phyloP scores from a whole-genome alignment of 2,797 vertebrate genomes.

The Lycodopsis pacificus region DNA sequence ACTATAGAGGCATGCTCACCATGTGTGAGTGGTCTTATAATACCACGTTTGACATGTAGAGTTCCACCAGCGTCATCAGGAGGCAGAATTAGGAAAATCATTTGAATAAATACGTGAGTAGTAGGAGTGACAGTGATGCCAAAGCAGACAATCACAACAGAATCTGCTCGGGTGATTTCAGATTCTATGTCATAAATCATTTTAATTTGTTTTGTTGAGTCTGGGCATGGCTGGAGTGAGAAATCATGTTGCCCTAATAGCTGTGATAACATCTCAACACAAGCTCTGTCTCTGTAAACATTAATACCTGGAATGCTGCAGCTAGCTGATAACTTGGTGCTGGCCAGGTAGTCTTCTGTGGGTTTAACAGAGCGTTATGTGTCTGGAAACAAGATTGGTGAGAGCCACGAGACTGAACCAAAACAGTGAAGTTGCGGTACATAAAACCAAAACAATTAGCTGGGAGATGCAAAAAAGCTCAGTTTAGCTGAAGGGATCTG shows the following conservation, averaged over 20 bases:
- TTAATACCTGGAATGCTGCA: neutral
- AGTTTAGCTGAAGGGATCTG: no score
- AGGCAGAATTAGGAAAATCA: neutral
- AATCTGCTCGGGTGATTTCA: neutral
- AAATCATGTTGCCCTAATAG: neutral
- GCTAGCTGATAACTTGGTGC: no score
- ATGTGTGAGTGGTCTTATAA: neutral
- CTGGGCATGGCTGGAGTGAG: neutral
- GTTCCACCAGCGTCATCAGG: neutral
- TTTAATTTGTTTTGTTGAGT: constrained; percentile 5
- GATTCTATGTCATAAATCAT: neutral
- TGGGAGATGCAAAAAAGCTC: no score
- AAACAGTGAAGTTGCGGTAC: no score
- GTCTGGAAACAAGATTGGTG: no score
- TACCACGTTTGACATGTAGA: neutral
- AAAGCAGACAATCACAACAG: neutral
- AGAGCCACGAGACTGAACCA: neutral
- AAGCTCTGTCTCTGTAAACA: neutral
- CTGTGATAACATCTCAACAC: neutral
- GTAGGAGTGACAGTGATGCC: neutral
- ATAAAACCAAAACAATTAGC: no score
- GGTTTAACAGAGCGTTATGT: neutral
- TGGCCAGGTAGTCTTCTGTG: no score
- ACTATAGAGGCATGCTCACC: neutral
- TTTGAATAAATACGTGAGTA: neutral